A percentile compares a stretch with the other conserved stretches of the same genome.
phyloP scores from a whole-genome alignment of 1,140 invertebrate genomes.

The Eueides isabella region DNA sequence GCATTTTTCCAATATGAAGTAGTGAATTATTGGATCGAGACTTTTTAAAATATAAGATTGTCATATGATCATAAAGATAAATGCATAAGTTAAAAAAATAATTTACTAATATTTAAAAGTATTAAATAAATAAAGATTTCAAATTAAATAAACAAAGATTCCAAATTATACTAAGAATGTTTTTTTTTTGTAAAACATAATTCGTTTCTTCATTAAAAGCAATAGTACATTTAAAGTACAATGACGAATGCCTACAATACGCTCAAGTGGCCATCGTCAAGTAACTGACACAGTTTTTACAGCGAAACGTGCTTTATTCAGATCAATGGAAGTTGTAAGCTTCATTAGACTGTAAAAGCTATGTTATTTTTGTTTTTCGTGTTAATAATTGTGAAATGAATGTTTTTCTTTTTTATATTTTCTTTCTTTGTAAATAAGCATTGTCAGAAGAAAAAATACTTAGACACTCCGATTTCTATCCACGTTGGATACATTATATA shows the following conservation, averaged over 20 bases:
- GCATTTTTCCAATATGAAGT: too few species aligned
- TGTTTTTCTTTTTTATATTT: background rate
- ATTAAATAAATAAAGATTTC: too few species aligned
- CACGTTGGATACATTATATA: too few species aligned
- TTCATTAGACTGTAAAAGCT: background rate
- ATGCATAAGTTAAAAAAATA: too few species aligned
- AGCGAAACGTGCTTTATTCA: conserved; percentile 1
- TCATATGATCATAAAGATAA: too few species aligned
- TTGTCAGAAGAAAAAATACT: background rate
- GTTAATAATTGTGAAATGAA: background rate
- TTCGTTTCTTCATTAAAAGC: background rate
- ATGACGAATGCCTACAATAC: background rate
- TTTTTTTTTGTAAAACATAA: background rate
- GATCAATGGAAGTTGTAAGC: conserved; percentile 9
- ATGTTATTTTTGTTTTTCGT: background rate
- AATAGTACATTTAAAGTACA: background rate
- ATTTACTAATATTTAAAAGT: too few species aligned
- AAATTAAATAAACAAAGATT: background rate
- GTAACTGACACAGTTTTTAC: conserved; percentile 7
- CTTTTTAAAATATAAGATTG: too few species aligned
- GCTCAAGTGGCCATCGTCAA: background rate
- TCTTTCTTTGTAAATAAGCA: background rate
- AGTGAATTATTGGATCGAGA: too few species aligned
- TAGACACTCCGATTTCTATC: too few species aligned
- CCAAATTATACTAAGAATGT: background rate